Evolutionary conservation across 2,888 invertebrate species (phyloP), one percentile per base, ranked within the genome.

Genomic region (Blera fallax): DNA sequence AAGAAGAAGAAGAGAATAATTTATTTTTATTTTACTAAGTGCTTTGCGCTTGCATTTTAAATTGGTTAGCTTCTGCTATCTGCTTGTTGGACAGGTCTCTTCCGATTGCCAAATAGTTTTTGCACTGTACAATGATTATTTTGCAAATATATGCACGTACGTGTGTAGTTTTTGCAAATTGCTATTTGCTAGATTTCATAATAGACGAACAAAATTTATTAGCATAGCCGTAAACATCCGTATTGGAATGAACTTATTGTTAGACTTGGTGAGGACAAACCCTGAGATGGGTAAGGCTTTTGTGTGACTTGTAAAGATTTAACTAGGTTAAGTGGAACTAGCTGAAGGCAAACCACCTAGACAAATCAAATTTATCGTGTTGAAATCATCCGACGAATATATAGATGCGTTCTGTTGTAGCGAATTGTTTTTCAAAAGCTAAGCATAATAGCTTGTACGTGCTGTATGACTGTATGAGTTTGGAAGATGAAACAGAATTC

Each of bases 31-130:
- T 43, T 32, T 14, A 5, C 32, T 10, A 58, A 52, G 50, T 52
- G 11, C 11, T 60, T 48, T 54, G 18, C 21, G 54, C 78, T 70
- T 78, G 70, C 78, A 78, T 70, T 70, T 70, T 11, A 34, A 78
- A 78, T 54, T 37, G 60, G 18, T 70, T 54, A 16, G 24, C 27
- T 43, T 37, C 18, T 43, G 43, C 32, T 54, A 45, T n/a, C n/a
- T n/a, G n/a, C n/a, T n/a, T 24, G 54, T 7, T 40, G 52, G 54
- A 54, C 34, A 45, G 29, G 69, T 62, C 18, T 78, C 78, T 78
- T 78, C 78, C 62, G 78, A 78, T 78, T 78, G 43, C 78, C 70
- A 70, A 78, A 78, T 77, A 67, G 29, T 58, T 52, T 2, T 10
- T 21, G 14, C 18, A 37, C 16, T 64, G 27, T 24, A 29, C 24